Conservation (phyloP, 2,113 vertebrate species). For the Melanerpes formicivorus region DNA sequence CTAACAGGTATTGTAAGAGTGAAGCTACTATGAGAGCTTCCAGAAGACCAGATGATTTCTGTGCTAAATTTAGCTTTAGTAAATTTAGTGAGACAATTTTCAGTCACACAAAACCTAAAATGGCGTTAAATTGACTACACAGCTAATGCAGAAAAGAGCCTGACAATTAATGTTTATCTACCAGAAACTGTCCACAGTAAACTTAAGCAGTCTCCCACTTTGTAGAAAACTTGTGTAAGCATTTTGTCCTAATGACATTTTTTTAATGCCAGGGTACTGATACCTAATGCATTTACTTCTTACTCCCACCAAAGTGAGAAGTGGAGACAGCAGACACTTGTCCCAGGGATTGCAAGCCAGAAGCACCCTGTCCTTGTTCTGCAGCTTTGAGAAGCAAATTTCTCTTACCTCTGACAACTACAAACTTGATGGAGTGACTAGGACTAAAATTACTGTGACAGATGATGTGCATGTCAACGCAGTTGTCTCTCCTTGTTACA, state of each 20-base stretch:
- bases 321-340: background rate
- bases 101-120: background rate
- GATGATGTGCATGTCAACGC: background rate
- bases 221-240: background rate
- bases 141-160: background rate
- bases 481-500: background rate
- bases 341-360: background rate
- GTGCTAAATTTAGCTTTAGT: background rate
- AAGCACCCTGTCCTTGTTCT: background rate
- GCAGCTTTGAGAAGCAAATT: background rate
- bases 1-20: background rate
- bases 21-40: background rate
- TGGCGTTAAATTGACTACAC: background rate
- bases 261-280: background rate
- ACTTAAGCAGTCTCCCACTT: background rate
- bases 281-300: background rate
- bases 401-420: background rate
- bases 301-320: background rate
- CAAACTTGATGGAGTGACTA: background rate
- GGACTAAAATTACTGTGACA: background rate
- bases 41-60: background rate
- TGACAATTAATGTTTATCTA: background rate
- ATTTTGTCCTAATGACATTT: background rate
- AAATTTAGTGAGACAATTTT: background rate
- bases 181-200: background rate